Base-by-base conservation (phyloP, 2,113 vertebrate genomes). In the Halcyon malimbica region DNA sequence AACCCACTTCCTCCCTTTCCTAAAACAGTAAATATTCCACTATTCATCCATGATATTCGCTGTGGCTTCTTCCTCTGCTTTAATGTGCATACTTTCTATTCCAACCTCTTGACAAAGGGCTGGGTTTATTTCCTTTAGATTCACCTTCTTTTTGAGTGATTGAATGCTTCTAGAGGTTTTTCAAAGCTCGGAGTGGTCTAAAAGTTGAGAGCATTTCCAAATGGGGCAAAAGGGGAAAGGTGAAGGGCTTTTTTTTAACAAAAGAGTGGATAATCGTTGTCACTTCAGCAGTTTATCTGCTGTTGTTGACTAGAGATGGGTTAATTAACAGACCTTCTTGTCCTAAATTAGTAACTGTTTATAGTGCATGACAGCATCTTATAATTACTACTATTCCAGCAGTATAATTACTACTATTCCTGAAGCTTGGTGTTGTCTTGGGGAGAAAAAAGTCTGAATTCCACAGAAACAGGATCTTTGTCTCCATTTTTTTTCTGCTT, bases 401-500 rank as follows among this genome's bases (percentile, higher is more conserved):
- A 16, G 23, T 31, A 63, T 13, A 68, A 50, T 83, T 91, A 39
- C 10, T 18, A 6, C 18, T 68, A 10, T 56, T 85, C 10, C 33
- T 51, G 75, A 82, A 85, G 15, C 19, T 70, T 63, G 39, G 42
- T 71, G 5, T 56, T 85, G 21, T 74, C 26, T 62, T 68, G 21
- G 29, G 1, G 35, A 6, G 13, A 13, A 29, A 37, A 11, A 57
- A 9, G 6, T 11, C 3, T 0, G 2, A 81, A 35, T 75, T 23
- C 19, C 15, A 26, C 19, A 54, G 35, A 33, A 59, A 42, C 3
- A 51, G 33, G 3, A 33, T 53, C 5, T 86, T 79, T 68, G 9
- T 44, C 9, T 51, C 14, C 15, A 3, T 17, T 25, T 20, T 25
- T 20, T 68, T 56, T 33, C 29, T 76, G 2, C 16, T 56, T 78